Percentiles rank a stretch among this genome's conserved stretches.
These are phyloP conservation scores for Drosophila lutescens DNA, from an alignment of 2,888 invertebrate genomes.

Conservation along the genomic window DNA sequence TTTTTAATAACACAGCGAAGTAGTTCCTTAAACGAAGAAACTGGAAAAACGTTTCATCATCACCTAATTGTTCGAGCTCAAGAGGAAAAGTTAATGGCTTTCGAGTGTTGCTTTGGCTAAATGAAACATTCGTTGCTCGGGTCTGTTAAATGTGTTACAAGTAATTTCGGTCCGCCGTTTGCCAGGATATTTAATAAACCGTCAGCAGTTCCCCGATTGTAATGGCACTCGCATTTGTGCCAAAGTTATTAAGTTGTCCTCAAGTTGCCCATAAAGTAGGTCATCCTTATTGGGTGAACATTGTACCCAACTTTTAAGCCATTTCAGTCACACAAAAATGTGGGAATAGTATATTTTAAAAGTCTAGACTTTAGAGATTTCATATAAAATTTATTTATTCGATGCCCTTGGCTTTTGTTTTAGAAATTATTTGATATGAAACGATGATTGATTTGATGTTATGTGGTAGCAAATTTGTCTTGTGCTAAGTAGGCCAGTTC, in stretches of 20 bases:
- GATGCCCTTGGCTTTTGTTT: no score
- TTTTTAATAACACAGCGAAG: slow-evolving; percentile 68
- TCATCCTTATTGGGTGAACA: background rate
- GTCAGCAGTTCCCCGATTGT: slow-evolving; percentile 25
- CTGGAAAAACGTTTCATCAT: slow-evolving; percentile 66
- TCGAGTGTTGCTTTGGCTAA: slow-evolving; percentile 56
- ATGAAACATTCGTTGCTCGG: slow-evolving; percentile 58
- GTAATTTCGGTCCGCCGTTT: slow-evolving; percentile 25
- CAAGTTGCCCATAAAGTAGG: slow-evolving; percentile 45
- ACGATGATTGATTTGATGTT: no score
- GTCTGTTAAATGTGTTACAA: slow-evolving; percentile 63
- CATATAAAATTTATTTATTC: no score
- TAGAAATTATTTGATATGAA: no score
- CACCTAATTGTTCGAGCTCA: slow-evolving; percentile 44
- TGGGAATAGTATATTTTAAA: no score
- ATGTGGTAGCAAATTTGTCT: no score
- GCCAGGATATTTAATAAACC: slow-evolving; percentile 65
- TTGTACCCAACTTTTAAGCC: background rate
- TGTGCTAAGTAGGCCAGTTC: no score
- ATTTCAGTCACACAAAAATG: background rate
- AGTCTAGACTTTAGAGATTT: no score
- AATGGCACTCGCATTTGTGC: slow-evolving; percentile 55
- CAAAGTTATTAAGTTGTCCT: slow-evolving; percentile 67
- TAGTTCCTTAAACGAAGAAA: slow-evolving; percentile 47
- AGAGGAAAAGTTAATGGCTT: slow-evolving; percentile 53